These are phyloP conservation scores for Corythornis cristatus DNA, from an alignment of 2,113 vertebrate species.

Conservation along the genomic window DNA sequence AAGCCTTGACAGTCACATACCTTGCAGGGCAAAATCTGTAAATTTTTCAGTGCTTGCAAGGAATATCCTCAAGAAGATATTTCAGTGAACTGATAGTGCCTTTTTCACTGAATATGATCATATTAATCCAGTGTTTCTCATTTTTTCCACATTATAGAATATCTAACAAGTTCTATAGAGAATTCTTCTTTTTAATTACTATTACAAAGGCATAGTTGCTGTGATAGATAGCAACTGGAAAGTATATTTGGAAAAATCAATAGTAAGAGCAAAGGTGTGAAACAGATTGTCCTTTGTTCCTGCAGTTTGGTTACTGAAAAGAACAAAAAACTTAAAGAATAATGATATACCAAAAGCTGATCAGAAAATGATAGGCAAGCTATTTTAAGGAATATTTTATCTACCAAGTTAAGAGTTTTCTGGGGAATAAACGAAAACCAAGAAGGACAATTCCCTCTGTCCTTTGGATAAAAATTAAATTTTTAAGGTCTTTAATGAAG, in stretches of 20 bases:
- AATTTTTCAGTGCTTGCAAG: not conserved
- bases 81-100: not conserved
- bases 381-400: not conserved
- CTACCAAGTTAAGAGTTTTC: not conserved
- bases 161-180: not conserved
- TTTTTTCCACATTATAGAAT: not conserved
- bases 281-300: not conserved
- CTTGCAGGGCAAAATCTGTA: not conserved
- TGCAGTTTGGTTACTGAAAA: not conserved
- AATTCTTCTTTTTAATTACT: not conserved
- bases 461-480: not conserved
- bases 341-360: not conserved
- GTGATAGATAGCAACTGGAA: not conserved
- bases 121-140: not conserved
- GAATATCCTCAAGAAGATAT: not conserved
- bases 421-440: not conserved
- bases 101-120: not conserved
- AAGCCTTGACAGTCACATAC: not conserved
- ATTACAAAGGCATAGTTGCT: not conserved
- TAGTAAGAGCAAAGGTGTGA: slow-evolving; percentile 18
- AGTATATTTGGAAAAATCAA: slow-evolving; percentile 20
- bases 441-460: not conserved
- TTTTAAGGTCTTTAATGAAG: not conserved
- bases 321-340: not conserved
- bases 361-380: not conserved